phyloP scores from a whole-genome alignment of 2,113 vertebrate genomes.

The Myotis yumanensis region DNA sequence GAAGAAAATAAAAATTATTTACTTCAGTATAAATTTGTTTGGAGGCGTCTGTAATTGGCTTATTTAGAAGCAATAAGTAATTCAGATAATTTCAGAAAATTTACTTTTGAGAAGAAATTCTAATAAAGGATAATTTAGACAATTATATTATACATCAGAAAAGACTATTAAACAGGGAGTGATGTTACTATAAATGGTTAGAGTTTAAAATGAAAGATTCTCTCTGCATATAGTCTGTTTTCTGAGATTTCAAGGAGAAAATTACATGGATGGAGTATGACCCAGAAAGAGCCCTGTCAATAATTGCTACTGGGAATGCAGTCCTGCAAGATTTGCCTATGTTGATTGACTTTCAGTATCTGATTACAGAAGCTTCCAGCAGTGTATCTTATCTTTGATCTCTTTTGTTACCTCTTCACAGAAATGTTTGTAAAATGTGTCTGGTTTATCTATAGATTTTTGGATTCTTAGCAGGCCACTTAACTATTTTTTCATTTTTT shows the following conservation, averaged over 20 bases:
- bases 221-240: slow-evolving; percentile 13
- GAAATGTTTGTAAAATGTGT: slow-evolving; percentile 41
- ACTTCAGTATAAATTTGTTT: slow-evolving; percentile 80
- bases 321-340: slow-evolving; percentile 67
- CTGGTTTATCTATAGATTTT: slow-evolving; percentile 52
- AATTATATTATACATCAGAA: slow-evolving; percentile 76
- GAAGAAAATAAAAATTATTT: slow-evolving; percentile 55
- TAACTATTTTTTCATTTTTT: background rate
- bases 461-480: slow-evolving; percentile 8
- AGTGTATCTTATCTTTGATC: slow-evolving; percentile 60
- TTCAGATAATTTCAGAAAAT: slow-evolving; percentile 84
- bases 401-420: slow-evolving; percentile 67
- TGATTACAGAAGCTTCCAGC: slow-evolving; percentile 61
- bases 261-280: slow-evolving; percentile 53
- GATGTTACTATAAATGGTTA: slow-evolving; percentile 61
- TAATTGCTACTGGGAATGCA: slow-evolving; percentile 61
- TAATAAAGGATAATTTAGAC: slow-evolving; percentile 84
- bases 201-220: background rate
- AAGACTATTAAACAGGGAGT: slow-evolving; percentile 72
- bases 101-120: slow-evolving; percentile 80
- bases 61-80: slow-evolving; percentile 83
- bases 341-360: slow-evolving; percentile 72
- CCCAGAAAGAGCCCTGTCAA: slow-evolving; percentile 57
- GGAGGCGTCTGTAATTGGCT: slow-evolving; percentile 80
- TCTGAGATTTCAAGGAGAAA: slow-evolving; percentile 57